Percentiles rank a stretch among this genome's conserved stretches.
phyloP scores from a whole-genome alignment of 2,888 invertebrate genomes.

The Xestoiulus laeticollis region DNA sequence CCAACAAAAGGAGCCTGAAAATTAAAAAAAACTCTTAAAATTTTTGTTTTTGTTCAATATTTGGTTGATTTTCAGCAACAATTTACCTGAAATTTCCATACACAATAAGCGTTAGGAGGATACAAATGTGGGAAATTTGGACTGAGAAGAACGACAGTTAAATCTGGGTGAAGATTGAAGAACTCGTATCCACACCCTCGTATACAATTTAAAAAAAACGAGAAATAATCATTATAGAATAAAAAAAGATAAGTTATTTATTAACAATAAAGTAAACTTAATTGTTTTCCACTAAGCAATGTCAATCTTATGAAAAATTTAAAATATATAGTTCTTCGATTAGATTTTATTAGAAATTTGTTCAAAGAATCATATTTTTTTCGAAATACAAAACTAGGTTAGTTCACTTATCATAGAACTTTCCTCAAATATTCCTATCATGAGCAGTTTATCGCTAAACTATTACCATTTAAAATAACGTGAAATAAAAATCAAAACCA shows the following conservation, averaged over 20 bases:
- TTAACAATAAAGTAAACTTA: no score
- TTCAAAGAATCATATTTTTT: no score
- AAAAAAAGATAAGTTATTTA: no score
- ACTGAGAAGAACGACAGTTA: slow-evolving; percentile 19
- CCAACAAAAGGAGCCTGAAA: slow-evolving; percentile 46
- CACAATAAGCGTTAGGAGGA: slow-evolving; percentile 39
- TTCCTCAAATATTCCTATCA: background rate
- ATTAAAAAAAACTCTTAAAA: background rate
- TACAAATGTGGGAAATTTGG: slow-evolving; percentile 48
- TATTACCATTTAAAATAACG: background rate
- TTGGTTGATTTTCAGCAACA: background rate
- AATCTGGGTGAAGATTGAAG: slow-evolving; percentile 47
- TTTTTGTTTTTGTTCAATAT: background rate
- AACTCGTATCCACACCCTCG: background rate
- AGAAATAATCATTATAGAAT: no score
- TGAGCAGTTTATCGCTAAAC: no score
- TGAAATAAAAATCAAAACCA: background rate
- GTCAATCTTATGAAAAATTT: no score
- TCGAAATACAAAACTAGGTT: no score
- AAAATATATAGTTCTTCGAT: no score
- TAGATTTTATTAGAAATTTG: no score
- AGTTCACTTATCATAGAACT: background rate
- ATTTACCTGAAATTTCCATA: slow-evolving; percentile 51
- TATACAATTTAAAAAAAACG: no score
- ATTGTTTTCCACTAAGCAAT: no score